Percentiles rank a stretch among this genome's conserved stretches.
Evolutionary conservation across 2,888 invertebrate genomes (phyloP).

Genomic region (Platycheirus rosarum): DNA sequence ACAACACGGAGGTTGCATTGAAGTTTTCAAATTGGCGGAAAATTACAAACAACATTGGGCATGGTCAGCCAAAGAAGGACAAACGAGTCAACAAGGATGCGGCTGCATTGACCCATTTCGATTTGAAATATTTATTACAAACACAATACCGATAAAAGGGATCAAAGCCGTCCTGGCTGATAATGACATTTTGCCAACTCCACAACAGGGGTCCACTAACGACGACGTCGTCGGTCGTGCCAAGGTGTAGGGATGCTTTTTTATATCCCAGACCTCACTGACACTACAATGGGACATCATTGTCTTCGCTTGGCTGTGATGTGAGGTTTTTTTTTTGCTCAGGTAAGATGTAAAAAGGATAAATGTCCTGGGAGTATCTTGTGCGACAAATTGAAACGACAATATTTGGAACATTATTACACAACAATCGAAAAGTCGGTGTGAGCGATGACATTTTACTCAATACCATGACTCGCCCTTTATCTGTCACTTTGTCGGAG

Average conservation of each 20-base stretch:
- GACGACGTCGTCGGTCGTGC: conserved; percentile 15
- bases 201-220: conserved; percentile 56
- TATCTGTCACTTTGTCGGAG: conserved; percentile 43
- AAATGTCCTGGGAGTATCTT: conserved; percentile 45
- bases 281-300: conserved; percentile 49
- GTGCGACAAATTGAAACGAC: conserved; percentile 62
- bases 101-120: conserved; percentile 58
- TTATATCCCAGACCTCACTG: background rate
- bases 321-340: conserved; percentile 29
- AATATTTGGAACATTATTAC: conserved; percentile 56
- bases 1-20: background rate
- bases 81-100: conserved; percentile 34
- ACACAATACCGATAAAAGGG: conserved; percentile 42
- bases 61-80: conserved; percentile 48
- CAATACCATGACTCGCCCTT: conserved; percentile 33
- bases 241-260: conserved; percentile 22
- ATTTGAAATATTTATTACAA: conserved; percentile 66
- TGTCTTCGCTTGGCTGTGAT: conserved; percentile 5
- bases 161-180: conserved; percentile 43
- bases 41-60: conserved; percentile 70
- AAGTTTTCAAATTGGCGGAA: conserved; percentile 64
- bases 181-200: conserved; percentile 74
- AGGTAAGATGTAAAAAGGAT: conserved; percentile 53
- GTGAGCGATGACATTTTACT: conserved; percentile 62
- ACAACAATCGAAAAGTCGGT: conserved; percentile 34